Evolutionary conservation across 1,140 invertebrate genomes (phyloP), one percentile per base, ranked within the genome.

Genomic region (Bombus confusus): DNA sequence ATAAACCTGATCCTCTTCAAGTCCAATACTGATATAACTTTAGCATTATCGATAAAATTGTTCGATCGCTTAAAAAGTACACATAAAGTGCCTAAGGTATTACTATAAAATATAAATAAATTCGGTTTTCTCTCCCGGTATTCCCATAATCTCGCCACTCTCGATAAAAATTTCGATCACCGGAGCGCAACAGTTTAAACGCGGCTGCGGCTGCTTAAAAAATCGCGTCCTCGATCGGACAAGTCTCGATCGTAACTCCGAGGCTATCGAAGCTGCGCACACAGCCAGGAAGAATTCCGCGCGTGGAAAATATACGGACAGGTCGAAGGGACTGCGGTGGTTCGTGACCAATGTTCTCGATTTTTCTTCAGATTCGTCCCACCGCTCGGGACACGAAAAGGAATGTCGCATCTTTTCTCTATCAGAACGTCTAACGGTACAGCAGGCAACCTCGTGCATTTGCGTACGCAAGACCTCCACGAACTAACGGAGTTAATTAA

Each of bases 401-500:
- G 87, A 86, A 85, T 83, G 87, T 81, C 83, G 75, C 88, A 52
- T 81, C 84, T 87, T 86, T 81, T 84, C 87, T 83, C 87, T 89
- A 89, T 89, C 87, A 76, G 80, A 57, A 34, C 31, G 69, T 90
- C 86, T 91, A 91, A 91, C 90, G 90, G 90, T 91, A 87, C 86
- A 86, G 47, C 64, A 47, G 52, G 41, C 80, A 80, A n/a, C 76
- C 78, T 72, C 69, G 78, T 87, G 83, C 80, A 91, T 91, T 90
- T 90, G 88, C 89, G 89, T 90, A 90, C 80, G 72, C 41, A 87
- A 87, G 86, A 69, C 76, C 71, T 82, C 80, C 76, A 62, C 62
- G 59, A 88, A 52, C 86, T 89, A 91, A 91, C 90, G 90, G 90
- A 91, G 90, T 91, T 91, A 91, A 91, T 91, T 91, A 91, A 91